These are phyloP conservation scores for Astyanax mexicanus DNA, from an alignment of 2,797 vertebrate genomes.

Conservation along the genomic window DNA sequence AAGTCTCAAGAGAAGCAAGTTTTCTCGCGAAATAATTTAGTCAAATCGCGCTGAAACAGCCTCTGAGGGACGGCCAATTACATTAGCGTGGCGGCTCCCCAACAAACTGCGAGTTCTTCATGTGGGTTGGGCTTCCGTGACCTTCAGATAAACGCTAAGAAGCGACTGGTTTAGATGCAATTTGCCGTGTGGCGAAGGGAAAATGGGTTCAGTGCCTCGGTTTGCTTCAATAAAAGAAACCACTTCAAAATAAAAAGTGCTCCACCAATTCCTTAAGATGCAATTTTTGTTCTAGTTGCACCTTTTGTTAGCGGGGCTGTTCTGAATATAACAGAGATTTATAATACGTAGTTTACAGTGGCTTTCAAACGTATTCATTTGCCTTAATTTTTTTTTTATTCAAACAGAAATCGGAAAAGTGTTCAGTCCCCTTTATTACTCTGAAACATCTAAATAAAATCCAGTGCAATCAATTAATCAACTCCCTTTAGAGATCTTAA, in stretches of 20 bases:
- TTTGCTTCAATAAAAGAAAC: slow-evolving; percentile 6
- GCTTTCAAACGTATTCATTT: no score
- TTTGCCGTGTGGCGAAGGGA: neutral
- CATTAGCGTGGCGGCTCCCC: slow-evolving; percentile 1
- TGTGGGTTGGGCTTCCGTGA: neutral
- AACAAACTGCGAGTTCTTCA: neutral
- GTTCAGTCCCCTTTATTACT: no score
- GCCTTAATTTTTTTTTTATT: no score
- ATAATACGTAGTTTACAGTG: no score
- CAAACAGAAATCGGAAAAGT: no score
- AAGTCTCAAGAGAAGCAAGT: slow-evolving; percentile 31
- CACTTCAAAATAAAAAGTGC: no score
- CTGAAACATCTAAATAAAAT: no score
- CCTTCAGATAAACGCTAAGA: neutral
- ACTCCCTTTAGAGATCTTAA: no score
- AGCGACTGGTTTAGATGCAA: neutral
- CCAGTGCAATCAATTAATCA: no score
- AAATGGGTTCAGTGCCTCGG: neutral
- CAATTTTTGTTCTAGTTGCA: neutral
- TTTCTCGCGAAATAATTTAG: slow-evolving; percentile 22
- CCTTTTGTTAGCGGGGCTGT: no score
- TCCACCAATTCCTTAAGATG: neutral
- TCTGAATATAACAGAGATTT: neutral
- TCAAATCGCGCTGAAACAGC: neutral
- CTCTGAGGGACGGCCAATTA: slow-evolving; percentile 10